phyloP scores from a whole-genome alignment of 2,888 invertebrate species.

The Brachylomia viminalis region DNA sequence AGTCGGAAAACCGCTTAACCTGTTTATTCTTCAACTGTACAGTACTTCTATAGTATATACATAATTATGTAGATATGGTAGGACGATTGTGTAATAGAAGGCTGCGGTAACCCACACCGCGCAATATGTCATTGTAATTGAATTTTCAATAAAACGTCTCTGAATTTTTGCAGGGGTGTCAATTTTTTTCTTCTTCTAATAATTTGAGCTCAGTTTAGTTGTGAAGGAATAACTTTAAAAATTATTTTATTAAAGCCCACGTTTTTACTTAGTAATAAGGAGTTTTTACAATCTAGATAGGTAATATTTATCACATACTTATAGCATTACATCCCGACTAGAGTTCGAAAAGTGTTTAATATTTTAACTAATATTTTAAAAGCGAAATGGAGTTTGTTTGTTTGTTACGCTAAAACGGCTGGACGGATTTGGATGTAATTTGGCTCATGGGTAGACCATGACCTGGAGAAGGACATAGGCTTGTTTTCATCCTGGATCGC shows the following conservation, averaged over 20 bases:
- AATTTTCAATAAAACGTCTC: conserved; percentile 65
- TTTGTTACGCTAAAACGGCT: too few relatives aligned
- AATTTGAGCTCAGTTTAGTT: background rate
- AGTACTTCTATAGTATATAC: background rate
- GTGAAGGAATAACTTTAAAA: background rate
- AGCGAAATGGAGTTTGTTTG: too few relatives aligned
- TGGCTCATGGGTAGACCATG: too few relatives aligned
- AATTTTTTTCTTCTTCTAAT: background rate
- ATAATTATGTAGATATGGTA: conserved; percentile 21
- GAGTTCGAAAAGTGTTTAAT: background rate
- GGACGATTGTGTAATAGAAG: conserved; percentile 62
- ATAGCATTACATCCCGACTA: background rate
- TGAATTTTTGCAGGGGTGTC: conserved; percentile 45
- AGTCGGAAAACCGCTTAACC: background rate
- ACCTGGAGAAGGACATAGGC: too few relatives aligned
- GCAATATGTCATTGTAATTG: conserved; percentile 70
- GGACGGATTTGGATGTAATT: too few relatives aligned
- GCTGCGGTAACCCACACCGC: conserved; percentile 60
- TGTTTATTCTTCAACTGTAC: background rate
- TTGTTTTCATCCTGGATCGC: too few relatives aligned
- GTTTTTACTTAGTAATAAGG: background rate
- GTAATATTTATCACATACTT: background rate
- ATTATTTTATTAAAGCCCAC: background rate
- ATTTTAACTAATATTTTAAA: too few relatives aligned
- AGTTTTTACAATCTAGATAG: background rate